These are phyloP conservation scores for Diprion similis DNA, from an alignment of 1,140 invertebrate genomes.

Conservation along the genomic window DNA sequence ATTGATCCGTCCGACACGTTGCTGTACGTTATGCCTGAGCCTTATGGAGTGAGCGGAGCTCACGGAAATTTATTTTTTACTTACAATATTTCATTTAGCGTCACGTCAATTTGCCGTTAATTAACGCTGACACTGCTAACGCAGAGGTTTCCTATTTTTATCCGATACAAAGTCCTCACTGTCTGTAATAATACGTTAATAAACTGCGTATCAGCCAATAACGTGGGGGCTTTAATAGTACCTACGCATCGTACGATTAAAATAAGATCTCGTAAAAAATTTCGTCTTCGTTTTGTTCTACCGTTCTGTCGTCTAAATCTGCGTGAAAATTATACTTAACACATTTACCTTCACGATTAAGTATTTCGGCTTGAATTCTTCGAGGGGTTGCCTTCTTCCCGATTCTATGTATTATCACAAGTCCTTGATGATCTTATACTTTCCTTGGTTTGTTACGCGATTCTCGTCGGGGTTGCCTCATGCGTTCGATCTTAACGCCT, in stretches of 20 bases:
- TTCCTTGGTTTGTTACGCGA: no score
- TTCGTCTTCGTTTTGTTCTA: no score
- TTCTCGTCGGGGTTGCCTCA: not conserved
- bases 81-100: slow-evolving; percentile 6
- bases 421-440: no score
- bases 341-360: not conserved
- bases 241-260: no score
- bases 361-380: not conserved
- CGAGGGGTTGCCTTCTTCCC: no score
- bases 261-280: no score
- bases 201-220: not conserved
- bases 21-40: not conserved
- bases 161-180: not conserved
- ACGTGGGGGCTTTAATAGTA: not conserved
- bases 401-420: no score
- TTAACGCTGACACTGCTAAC: not conserved
- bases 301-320: no score
- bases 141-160: slow-evolving; percentile 1
- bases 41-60: not conserved
- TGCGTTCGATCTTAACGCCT: not conserved
- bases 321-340: no score
- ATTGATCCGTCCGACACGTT: slow-evolving; percentile 39
- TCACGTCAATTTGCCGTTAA: not conserved
- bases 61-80: not conserved
- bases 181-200: not conserved